phyloP scores from a whole-genome alignment of 2,888 invertebrate species.

The Tachystola acroxantha region DNA sequence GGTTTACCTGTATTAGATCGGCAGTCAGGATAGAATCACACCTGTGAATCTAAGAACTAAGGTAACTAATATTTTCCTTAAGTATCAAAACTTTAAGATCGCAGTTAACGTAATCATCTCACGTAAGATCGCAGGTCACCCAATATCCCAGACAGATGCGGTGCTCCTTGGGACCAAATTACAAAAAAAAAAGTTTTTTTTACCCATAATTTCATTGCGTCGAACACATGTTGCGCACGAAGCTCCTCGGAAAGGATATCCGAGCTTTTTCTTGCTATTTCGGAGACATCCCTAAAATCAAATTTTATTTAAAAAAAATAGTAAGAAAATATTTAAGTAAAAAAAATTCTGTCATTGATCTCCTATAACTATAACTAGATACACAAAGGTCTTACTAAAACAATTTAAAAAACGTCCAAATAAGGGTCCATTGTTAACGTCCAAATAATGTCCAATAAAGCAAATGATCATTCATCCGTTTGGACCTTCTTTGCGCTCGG shows the following conservation, averaged over 20 bases:
- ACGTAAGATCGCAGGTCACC: constrained; percentile 56
- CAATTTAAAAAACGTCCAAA: too few relatives aligned
- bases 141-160: constrained; percentile 66
- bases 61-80: constrained; percentile 10
- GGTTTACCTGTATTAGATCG: too few relatives aligned
- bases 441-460: too few relatives aligned
- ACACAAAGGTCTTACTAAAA: too few relatives aligned
- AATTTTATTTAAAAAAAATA: constrained; percentile 9
- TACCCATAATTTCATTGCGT: constrained; percentile 25
- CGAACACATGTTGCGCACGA: constrained; percentile 42
- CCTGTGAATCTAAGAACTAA: too few relatives aligned
- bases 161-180: constrained; percentile 34
- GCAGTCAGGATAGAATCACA: too few relatives aligned
- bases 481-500: too few relatives aligned
- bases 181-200: constrained; percentile 38
- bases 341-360: too few relatives aligned
- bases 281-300: constrained; percentile 25
- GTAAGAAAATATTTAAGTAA: too few relatives aligned
- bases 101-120: constrained; percentile 24
- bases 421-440: too few relatives aligned
- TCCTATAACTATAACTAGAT: too few relatives aligned
- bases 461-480: too few relatives aligned
- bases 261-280: constrained; percentile 37
- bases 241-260: constrained; percentile 39
- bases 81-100: constrained; percentile 29